A percentile compares a stretch with the other conserved stretches of the same genome.
Conservation (phyloP, 2,113 vertebrate genomes). For the Ia io region DNA sequence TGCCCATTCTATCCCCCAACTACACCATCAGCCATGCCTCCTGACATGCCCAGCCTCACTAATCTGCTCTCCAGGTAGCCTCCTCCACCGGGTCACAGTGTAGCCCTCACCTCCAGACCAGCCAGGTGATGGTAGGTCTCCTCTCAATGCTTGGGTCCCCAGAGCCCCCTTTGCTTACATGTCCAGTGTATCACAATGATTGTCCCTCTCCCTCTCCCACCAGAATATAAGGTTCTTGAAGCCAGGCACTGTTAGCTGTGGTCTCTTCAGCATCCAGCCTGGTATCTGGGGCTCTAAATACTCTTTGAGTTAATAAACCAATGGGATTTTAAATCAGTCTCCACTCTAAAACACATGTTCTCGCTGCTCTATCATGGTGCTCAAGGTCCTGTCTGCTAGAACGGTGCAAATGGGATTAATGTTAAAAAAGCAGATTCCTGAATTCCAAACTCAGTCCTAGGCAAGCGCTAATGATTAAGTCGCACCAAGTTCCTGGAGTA, state of each 20-base stretch:
- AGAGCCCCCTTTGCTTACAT: no score
- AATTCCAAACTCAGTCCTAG: not conserved
- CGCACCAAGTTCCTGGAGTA: not conserved
- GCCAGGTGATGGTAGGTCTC: not conserved
- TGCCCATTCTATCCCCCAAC: not conserved
- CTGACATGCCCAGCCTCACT: accelerated
- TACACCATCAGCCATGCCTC: not conserved
- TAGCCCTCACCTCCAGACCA: not conserved
- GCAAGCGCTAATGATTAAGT: not conserved
- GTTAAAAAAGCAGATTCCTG: not conserved
- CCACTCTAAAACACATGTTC: not conserved
- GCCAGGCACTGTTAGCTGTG: not conserved
- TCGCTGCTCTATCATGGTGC: not conserved
- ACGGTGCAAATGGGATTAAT: not conserved
- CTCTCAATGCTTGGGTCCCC: not conserved
- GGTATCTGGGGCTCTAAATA: no score
- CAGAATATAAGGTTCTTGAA: not conserved
- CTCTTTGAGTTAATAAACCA: not conserved
- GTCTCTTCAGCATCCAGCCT: not conserved
- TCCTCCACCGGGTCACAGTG: accelerated
- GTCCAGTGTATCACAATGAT: no score
- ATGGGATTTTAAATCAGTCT: not conserved
- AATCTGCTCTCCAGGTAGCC: not conserved
- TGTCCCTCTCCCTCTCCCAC: no score
- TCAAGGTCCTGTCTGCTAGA: not conserved